Conservation (phyloP, 2,888 invertebrate species). For the Tetanocera ferruginea region DNA sequence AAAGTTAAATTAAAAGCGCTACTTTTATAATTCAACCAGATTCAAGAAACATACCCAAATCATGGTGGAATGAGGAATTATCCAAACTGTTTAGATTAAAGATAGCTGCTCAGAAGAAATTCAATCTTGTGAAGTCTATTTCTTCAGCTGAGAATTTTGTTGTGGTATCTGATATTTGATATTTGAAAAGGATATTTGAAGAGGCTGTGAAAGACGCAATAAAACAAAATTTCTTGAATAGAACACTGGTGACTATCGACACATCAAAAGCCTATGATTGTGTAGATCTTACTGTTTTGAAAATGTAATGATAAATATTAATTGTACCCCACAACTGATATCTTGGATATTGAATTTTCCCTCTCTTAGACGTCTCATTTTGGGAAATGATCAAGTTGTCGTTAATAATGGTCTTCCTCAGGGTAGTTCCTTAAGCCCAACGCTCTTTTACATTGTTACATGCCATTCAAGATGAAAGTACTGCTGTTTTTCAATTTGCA, state of each 20-base stretch:
- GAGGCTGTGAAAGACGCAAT: no score
- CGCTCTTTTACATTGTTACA: no score
- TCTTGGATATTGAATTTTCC: slow-evolving; percentile 29
- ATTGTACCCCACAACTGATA: background rate
- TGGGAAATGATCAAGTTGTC: background rate
- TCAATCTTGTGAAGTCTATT: background rate
- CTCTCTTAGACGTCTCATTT: background rate
- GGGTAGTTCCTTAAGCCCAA: no score
- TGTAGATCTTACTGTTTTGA: background rate
- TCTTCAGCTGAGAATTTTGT: background rate
- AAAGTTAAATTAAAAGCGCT: background rate
- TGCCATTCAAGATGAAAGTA: no score
- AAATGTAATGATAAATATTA: background rate
- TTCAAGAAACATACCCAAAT: background rate
- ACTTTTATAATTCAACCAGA: background rate
- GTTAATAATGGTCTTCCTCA: slow-evolving; percentile 34
- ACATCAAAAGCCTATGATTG: slow-evolving; percentile 36
- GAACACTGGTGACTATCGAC: background rate
- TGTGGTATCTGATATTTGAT: background rate
- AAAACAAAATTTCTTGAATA: background rate
- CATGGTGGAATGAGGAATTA: background rate
- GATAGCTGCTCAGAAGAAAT: background rate
- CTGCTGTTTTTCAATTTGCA: no score
- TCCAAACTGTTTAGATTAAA: background rate
- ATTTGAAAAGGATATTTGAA: background rate